Evolutionary conservation across 2,797 vertebrate species (phyloP), one percentile per base, ranked within the genome.

Genomic region (Diglossa cyanea): DNA sequence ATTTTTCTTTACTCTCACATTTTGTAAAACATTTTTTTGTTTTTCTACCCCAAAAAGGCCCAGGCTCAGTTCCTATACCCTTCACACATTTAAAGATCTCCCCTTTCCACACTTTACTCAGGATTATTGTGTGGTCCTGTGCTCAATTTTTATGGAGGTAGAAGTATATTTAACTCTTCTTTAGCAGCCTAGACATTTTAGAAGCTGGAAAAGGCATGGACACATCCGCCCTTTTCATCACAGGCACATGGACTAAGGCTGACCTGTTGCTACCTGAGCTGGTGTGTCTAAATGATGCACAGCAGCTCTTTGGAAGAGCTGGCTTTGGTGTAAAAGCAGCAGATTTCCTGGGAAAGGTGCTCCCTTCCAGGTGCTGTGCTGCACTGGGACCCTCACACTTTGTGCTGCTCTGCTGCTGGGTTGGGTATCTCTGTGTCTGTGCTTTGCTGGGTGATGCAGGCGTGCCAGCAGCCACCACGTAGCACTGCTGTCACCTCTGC

Each of bases 1-100:
- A 42, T 85, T 92, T 93, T 92, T 76, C 67, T 81, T 92, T 71
- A 50, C 26, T 78, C 8, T 78, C 30, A 13, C 13, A 55, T 70
- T 94, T 86, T 74, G 18, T 61, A 70, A 90, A 92, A 82, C 10
- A 4, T 50, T 71, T 79, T 77, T 71, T 40, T 67, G 47, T 6
- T 87, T 88, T 85, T 74, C 33, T 82, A 21, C 12, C 17, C 35
- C 58, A 82, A 74, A 82, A 79, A 83, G 28, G 31, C 60, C 9
- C 37, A 75, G 24, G 28, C 20, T 88, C 55, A 70, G 40, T 83
- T 80, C 44, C 20, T 85, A 11, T 47, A 51, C 12, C 31, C 10
- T 81, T 81, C 19, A 16, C 21, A 9, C 42, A 5, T 76, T 82
- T 82, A 58, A 86, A 78, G 17, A 55, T 37, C 25, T 67, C 16